phyloP scores from a whole-genome alignment of 2,113 vertebrate species.

The Symphodus melops region DNA sequence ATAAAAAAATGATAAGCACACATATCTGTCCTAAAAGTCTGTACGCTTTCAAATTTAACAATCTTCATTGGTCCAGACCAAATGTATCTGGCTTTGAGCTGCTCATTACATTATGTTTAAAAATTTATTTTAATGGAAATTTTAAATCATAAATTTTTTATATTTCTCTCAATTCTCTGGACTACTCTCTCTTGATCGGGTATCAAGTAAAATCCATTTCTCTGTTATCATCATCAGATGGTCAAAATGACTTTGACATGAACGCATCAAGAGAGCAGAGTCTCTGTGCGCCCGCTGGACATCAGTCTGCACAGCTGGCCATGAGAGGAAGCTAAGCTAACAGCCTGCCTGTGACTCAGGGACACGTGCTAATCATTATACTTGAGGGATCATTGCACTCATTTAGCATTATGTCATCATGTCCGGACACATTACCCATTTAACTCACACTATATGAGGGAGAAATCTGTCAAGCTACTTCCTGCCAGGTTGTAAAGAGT shows the following conservation, averaged over 20 bases:
- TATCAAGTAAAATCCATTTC: background rate
- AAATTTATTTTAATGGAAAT: background rate
- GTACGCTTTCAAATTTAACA: background rate
- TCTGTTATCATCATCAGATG: slow-evolving; percentile 8
- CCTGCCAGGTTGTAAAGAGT: background rate
- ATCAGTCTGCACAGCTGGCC: slow-evolving; percentile 26
- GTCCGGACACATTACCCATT: background rate
- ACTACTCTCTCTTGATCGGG: background rate
- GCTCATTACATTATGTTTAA: background rate
- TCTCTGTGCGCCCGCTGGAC: slow-evolving; percentile 25
- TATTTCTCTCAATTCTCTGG: background rate
- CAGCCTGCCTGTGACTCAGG: slow-evolving; percentile 26
- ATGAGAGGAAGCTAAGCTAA: slow-evolving; percentile 15
- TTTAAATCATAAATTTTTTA: background rate
- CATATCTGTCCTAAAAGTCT: background rate
- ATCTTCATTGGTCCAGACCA: background rate
- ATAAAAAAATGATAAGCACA: background rate
- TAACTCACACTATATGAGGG: background rate
- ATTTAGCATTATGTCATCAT: slow-evolving; percentile 17
- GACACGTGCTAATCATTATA: slow-evolving; percentile 33
- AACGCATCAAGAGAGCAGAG: slow-evolving; percentile 6
- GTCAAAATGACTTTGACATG: slow-evolving; percentile 44
- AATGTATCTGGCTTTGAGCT: background rate
- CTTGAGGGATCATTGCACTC: slow-evolving; percentile 4
- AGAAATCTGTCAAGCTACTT: background rate